phyloP scores from a whole-genome alignment of 2,797 vertebrate species.

The Hippoglossus hippoglossus region DNA sequence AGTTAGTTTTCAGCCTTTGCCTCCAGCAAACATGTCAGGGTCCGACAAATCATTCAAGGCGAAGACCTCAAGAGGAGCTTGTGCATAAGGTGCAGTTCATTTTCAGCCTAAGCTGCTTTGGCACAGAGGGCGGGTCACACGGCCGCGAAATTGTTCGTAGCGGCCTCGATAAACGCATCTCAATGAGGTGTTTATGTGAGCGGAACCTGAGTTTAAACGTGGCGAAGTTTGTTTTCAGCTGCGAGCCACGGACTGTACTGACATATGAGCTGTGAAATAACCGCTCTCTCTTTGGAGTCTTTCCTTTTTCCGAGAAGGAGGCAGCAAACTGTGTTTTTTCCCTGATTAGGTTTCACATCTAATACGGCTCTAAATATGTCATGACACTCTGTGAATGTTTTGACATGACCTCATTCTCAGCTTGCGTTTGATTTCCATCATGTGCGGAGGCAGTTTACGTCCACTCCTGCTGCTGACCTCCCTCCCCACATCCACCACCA shows the following conservation, averaged over 20 bases:
- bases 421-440: slow-evolving; percentile 61
- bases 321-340: slow-evolving; percentile 33
- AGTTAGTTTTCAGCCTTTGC: background rate
- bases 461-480: slow-evolving; percentile 52
- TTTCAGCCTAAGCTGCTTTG: slow-evolving; percentile 1
- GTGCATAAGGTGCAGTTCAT: background rate
- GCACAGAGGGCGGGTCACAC: background rate
- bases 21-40: slow-evolving; percentile 16
- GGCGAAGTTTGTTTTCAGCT: slow-evolving; percentile 7
- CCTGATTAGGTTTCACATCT: slow-evolving; percentile 52
- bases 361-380: slow-evolving; percentile 50
- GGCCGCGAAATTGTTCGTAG: background rate
- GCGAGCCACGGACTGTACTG: slow-evolving; percentile 2
- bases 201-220: slow-evolving; percentile 5
- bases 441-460: slow-evolving; percentile 50
- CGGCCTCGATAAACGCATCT: background rate
- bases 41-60: background rate
- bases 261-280: slow-evolving; percentile 20
- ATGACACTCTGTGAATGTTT: slow-evolving; percentile 52
- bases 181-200: slow-evolving; percentile 8
- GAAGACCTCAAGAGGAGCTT: background rate
- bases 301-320: slow-evolving; percentile 9
- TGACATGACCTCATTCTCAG: slow-evolving; percentile 66
- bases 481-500: background rate
- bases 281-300: background rate